Percentiles rank a stretch among this genome's conserved stretches.
phyloP scores from a whole-genome alignment of 2,797 vertebrate genomes.

The Okamejei kenojei region DNA sequence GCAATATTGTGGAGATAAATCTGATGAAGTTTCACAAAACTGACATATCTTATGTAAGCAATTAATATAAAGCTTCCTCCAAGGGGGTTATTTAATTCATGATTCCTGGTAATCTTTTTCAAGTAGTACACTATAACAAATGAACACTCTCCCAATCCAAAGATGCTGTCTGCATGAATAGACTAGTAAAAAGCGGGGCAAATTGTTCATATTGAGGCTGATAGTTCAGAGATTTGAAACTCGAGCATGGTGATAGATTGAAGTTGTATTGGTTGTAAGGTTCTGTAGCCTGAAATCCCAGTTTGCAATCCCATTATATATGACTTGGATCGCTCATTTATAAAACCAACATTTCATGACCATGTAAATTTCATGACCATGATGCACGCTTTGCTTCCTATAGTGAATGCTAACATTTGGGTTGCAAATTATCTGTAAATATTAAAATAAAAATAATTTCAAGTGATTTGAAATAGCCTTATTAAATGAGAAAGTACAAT shows the following conservation, averaged over 20 bases:
- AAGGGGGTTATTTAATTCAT: not conserved
- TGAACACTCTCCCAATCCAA: not conserved
- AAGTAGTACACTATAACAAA: not conserved
- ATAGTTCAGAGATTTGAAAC: not conserved
- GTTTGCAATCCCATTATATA: not conserved
- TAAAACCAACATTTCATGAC: not conserved
- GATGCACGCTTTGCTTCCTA: not conserved
- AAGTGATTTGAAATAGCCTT: not conserved
- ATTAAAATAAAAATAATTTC: not conserved
- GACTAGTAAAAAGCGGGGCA: not conserved
- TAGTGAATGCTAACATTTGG: not conserved
- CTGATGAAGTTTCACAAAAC: conserved; percentile 11
- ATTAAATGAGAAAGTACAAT: not conserved
- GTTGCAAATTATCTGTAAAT: not conserved
- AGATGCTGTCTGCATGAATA: not conserved
- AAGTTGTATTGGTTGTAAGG: not conserved
- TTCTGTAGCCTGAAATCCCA: not conserved
- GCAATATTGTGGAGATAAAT: not conserved
- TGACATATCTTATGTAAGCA: conserved; percentile 19
- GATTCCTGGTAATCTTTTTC: not conserved
- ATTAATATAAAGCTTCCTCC: conserved; percentile 14
- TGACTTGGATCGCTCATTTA: not conserved
- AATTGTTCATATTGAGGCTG: not conserved
- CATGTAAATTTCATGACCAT: not conserved
- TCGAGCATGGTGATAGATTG: not conserved